Conservation (phyloP, 92 coral and sea anemone species). For the Bergia puertoricense region DNA sequence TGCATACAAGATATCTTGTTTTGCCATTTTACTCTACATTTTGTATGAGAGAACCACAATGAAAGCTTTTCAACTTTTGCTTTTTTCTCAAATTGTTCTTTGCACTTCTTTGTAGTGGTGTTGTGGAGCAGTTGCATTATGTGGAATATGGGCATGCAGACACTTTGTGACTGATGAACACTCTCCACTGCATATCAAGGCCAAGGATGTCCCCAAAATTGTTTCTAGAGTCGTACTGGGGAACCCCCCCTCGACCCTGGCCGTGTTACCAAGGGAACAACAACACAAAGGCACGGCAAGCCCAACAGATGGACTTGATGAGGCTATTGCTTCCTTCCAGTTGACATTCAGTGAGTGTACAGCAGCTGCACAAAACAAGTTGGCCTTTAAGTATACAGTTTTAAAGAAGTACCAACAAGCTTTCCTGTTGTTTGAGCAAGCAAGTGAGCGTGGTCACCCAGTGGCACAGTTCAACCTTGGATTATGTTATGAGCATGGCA, state of each 20-base stretch:
- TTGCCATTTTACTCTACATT: background rate
- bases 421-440: constrained; percentile 73
- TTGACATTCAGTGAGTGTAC: constrained; percentile 78
- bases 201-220: constrained; percentile 65
- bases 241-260: constrained; percentile 56
- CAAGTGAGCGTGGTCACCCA: constrained; percentile 87
- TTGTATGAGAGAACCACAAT: background rate
- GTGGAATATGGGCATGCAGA: constrained; percentile 79
- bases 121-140: constrained; percentile 82
- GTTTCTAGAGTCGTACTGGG: constrained; percentile 53
- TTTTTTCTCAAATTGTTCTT: background rate
- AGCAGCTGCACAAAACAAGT: constrained; percentile 91
- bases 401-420: constrained; percentile 81
- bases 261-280: constrained; percentile 62
- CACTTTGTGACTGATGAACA: constrained; percentile 71
- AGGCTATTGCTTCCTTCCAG: constrained; percentile 84
- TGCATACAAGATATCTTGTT: too few relatives aligned
- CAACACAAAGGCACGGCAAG: constrained; percentile 44
- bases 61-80: background rate
- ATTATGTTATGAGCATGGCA: constrained; percentile 92
- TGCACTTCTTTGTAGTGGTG: constrained; percentile 74
- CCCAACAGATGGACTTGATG: constrained; percentile 66
- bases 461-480: constrained; percentile 97
- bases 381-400: constrained; percentile 86
- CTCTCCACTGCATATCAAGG: constrained; percentile 54